These are phyloP conservation scores for Scleropages formosus DNA, from an alignment of 2,797 vertebrate genomes.

Conservation along the genomic window DNA sequence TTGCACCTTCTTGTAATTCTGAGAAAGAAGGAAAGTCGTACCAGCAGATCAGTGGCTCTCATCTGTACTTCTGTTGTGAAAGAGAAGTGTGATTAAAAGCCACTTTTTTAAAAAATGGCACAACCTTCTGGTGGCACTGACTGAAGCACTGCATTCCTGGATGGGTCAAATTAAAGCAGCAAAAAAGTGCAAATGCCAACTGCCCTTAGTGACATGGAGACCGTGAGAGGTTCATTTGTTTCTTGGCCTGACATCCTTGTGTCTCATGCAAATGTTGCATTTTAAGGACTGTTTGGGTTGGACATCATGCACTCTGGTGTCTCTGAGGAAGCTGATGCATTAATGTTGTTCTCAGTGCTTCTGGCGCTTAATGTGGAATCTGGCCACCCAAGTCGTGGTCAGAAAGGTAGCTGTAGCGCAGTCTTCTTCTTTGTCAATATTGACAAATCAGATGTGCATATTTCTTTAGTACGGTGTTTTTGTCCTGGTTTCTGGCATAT, in stretches of 20 bases:
- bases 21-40: conserved; percentile 3
- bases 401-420: neutral
- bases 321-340: too few species aligned
- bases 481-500: conserved; percentile 28
- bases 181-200: neutral
- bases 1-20: conserved; percentile 15
- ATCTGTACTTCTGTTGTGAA: neutral
- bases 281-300: too few species aligned
- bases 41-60: conserved; percentile 16
- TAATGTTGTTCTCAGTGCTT: too few species aligned
- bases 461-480: neutral
- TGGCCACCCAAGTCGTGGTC: neutral
- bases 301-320: too few species aligned
- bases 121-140: conserved; percentile 34
- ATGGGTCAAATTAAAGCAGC: too few species aligned
- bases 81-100: neutral
- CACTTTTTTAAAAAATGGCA: neutral
- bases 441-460: neutral
- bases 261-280: too few species aligned
- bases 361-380: neutral
- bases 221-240: neutral
- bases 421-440: neutral
- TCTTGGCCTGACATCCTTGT: too few species aligned
- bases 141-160: conserved; percentile 15
- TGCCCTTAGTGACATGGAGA: neutral